Evolutionary conservation across 2,888 invertebrate genomes (phyloP), one percentile per base, ranked within the genome.

Genomic region (Mythimna albipuncta): DNA sequence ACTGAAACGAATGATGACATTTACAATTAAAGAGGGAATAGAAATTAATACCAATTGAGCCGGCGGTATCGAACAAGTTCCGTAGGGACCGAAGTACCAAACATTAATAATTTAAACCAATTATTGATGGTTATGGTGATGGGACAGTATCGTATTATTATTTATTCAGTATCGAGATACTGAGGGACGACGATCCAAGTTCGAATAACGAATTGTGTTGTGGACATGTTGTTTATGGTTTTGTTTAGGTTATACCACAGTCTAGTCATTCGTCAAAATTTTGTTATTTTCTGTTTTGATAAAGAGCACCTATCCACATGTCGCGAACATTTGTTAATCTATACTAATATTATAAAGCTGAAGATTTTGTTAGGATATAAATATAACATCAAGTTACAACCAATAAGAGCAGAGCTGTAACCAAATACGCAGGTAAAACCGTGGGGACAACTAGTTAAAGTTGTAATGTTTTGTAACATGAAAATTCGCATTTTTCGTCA

Each of bases 21-120:
- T 62, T 54, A 10, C 10, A 57, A 47, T 9, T 59, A 21, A 65
- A 64, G 26, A 66, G 16, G 26, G 21, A 61, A 11, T 2, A 35
- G 35, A 77, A 47, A 69, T 66, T 32, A 64, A 64, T 47, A 62
- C 21, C 61, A 32, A 65, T 74, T 62, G 32, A 81, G 10, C 58
- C 54, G 63, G 54, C 47, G 52, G 47, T 62, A 75, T 65, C 57
- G 32, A 75, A 16, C 59, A 58, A 58, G 65, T 63, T 67, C 54
- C 5, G n/a, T n/a, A n/a, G 47, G 57, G 13, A 55, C 16, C 11
- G 41, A n/a, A 41, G 41, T 21, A 52, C 41, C 52, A 41, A 55
- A 55, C 76, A 81, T 81, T 65, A 78, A 78, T 81, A 69, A 78
- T 78, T 68, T 65, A 81, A 81, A 69, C 64, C 75, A 78, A 81